Conservation (phyloP, 2,797 vertebrate genomes). For the Crotalus adamanteus region DNA sequence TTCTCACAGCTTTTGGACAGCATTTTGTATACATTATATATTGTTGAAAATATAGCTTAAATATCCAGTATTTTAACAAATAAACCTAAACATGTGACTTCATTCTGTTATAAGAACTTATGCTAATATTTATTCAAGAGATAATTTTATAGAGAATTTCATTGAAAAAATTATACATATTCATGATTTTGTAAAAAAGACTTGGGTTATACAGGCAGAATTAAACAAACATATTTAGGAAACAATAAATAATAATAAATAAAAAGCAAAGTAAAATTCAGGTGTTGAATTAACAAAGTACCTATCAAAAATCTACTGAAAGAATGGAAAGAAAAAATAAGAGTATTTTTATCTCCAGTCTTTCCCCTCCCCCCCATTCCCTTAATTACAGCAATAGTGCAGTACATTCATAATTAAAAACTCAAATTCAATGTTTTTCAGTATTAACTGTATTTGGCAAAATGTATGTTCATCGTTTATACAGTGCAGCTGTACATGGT, state of each 20-base stretch:
- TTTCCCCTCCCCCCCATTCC: not conserved
- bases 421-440: not conserved
- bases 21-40: not conserved
- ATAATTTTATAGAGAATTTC: not conserved
- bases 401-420: not conserved
- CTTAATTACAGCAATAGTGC: not conserved
- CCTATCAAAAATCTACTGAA: not conserved
- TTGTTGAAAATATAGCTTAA: constrained; percentile 15
- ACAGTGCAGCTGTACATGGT: not conserved
- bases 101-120: not conserved
- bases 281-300: not conserved
- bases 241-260: not conserved
- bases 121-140: accelerated
- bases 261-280: not conserved
- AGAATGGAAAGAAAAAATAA: not conserved
- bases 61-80: not conserved
- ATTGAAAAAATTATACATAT: not conserved
- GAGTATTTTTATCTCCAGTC: not conserved
- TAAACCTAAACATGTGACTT: not conserved
- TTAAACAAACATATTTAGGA: not conserved
- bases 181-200: not conserved
- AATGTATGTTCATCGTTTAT: not conserved
- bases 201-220: not conserved
- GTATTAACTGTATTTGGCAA: not conserved
- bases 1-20: not conserved